phyloP scores from a whole-genome alignment of 2,888 invertebrate species.

The Encarsia formosa region DNA sequence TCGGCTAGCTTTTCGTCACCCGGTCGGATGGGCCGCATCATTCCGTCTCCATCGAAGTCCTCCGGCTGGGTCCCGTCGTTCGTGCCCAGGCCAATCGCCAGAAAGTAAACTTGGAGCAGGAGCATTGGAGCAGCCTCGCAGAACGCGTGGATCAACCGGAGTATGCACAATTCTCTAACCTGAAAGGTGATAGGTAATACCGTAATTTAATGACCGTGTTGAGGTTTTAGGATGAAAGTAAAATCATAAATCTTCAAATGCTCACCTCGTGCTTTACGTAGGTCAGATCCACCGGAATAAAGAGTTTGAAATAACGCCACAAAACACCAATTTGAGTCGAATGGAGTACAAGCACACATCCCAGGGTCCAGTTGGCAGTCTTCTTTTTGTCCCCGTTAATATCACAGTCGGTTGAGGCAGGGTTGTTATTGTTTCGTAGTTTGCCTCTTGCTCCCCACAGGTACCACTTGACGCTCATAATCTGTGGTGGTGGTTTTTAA shows the following conservation, averaged over 20 bases:
- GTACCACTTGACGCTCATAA: constrained; percentile 73
- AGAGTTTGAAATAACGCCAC: constrained; percentile 79
- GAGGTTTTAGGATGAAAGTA: no score
- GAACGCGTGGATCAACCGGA: constrained; percentile 81
- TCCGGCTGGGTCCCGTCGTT: not conserved
- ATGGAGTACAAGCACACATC: constrained; percentile 60
- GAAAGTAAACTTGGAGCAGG: constrained; percentile 72
- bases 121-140: constrained; percentile 86
- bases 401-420: constrained; percentile 32
- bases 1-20: constrained; percentile 41
- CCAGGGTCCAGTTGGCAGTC: constrained; percentile 42
- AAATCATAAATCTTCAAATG: no score
- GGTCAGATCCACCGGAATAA: constrained; percentile 77
- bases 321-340: constrained; percentile 67
- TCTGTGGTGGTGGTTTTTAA: constrained; percentile 45
- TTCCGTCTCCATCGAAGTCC: not conserved
- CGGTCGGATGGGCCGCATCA: not conserved
- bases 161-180: constrained; percentile 64
- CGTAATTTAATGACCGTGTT: no score
- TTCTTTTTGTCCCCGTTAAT: constrained; percentile 35
- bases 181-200: constrained; percentile 26
- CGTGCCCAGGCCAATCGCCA: constrained; percentile 11
- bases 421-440: constrained; percentile 31
- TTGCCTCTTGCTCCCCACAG: constrained; percentile 52
- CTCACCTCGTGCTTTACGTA: constrained; percentile 78